Conservation (phyloP, 2,888 invertebrate genomes). For the Lasius fuliginosus region DNA sequence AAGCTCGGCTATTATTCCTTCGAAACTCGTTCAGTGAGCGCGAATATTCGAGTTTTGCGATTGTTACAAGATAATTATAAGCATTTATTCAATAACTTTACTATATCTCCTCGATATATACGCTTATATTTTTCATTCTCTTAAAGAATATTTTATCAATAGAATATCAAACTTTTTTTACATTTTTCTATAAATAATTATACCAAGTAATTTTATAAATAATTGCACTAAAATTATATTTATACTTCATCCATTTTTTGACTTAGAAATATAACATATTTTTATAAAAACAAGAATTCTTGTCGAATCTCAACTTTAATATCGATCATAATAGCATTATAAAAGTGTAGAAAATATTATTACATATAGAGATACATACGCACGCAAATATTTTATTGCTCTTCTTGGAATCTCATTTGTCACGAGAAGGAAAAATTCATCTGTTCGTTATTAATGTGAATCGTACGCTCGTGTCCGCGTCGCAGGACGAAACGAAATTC, state of each 20-base stretch:
- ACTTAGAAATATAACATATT: neutral
- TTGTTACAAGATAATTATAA: neutral
- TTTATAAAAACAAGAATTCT: neutral
- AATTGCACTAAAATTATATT: neutral
- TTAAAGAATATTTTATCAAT: neutral
- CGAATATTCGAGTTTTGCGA: neutral
- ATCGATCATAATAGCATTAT: neutral
- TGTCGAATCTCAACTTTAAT: neutral
- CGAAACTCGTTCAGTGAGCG: neutral
- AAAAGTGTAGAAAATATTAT: conserved; percentile 17
- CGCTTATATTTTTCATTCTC: neutral
- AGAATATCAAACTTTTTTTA: neutral
- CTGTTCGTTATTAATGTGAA: conserved; percentile 41
- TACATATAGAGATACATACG: neutral
- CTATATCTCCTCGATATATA: neutral
- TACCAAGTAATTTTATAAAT: neutral
- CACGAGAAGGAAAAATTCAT: conserved; percentile 45
- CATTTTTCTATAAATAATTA: neutral
- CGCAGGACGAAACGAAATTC: conserved; percentile 66
- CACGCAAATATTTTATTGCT: neutral
- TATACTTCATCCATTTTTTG: neutral
- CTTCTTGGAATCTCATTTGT: neutral
- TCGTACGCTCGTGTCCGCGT: conserved; percentile 31
- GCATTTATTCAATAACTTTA: neutral
- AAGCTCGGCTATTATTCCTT: conserved; percentile 26